Evolutionary conservation across 1,140 invertebrate genomes (phyloP), one percentile per base, ranked within the genome.

Genomic region (Diploscapter pachys): DNA sequence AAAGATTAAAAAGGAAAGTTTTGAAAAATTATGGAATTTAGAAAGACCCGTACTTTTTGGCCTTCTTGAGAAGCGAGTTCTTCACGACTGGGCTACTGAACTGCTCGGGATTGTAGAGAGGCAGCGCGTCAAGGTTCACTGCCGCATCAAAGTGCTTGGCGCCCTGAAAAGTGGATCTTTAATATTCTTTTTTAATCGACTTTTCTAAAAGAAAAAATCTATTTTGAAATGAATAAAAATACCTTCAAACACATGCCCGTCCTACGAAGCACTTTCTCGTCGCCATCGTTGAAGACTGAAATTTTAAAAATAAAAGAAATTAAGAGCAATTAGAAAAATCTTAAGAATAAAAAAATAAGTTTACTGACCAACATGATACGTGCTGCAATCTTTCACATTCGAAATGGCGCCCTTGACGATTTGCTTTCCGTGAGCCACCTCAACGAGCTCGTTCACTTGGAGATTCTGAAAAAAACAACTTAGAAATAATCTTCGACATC

Each of bases 241-340:
- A 31, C 31, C 87, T 99, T 99, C 3, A 98, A 88, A 86, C 95
- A 97, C 13, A 99, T 88, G 4, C 96, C 95, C 6, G 93, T 95
- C 76, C 97, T 89, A 75, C 94, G 89, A 8, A 99, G 87, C 4
- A 94, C 96, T 53, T 93, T 94, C 73, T 98, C 96, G 86, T 99
- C 97, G 3, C 96, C 96, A 89, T 99, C 96, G 89, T 99, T 95
- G 89, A 99, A 99, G 2, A 98, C 95, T 91, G 66, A 64, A 83
- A 67, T 59, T 48, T n/a, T 51, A 4, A 31, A 31, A 31, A 31
- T 31, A 31, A 31, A 31, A 31, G 31, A 31, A 31, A 31, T 31
- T 31, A 31, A 31, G 31, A 31, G 1, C 31, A 31, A 31, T 31
- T 31, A 31, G 31, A 31, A 50, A 78, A 76, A 72, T 54, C 72